Evolutionary conservation across 2,113 vertebrate genomes (phyloP).

Genomic region (Fregata magnificens): DNA sequence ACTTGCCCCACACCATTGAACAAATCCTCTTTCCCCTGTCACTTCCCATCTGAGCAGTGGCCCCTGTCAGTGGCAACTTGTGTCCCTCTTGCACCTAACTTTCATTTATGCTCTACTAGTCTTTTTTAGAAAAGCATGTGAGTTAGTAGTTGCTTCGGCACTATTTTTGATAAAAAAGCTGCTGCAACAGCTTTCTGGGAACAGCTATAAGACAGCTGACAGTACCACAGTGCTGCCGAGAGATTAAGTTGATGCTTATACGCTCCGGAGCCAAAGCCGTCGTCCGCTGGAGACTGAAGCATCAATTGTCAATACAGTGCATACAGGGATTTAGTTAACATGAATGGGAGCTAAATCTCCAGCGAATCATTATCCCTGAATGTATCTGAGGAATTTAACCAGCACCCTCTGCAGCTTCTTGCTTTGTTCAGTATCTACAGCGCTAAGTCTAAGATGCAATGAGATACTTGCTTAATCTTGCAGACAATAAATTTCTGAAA

Average conservation of each 20-base stretch:
- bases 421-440: conserved; percentile 12
- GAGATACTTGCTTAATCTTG: conserved; percentile 30
- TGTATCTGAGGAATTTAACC: conserved; percentile 48
- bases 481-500: conserved; percentile 21
- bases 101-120: background rate
- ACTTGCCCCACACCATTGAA: background rate
- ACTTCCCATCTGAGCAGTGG: background rate
- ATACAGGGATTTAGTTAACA: background rate
- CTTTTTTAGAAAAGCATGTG: background rate
- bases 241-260: background rate
- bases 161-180: background rate
- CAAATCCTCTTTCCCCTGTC: background rate
- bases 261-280: background rate
- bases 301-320: background rate
- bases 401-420: conserved; percentile 23
- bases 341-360: conserved; percentile 31
- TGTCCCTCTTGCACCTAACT: background rate
- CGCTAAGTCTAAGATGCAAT: background rate
- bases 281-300: background rate
- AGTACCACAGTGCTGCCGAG: background rate
- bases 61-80: background rate
- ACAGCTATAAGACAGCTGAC: background rate
- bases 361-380: conserved; percentile 23
- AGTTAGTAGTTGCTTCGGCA: background rate
- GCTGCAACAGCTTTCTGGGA: background rate